phyloP scores from a whole-genome alignment of 2,113 vertebrate species.

The Syngnathoides biaculeatus region DNA sequence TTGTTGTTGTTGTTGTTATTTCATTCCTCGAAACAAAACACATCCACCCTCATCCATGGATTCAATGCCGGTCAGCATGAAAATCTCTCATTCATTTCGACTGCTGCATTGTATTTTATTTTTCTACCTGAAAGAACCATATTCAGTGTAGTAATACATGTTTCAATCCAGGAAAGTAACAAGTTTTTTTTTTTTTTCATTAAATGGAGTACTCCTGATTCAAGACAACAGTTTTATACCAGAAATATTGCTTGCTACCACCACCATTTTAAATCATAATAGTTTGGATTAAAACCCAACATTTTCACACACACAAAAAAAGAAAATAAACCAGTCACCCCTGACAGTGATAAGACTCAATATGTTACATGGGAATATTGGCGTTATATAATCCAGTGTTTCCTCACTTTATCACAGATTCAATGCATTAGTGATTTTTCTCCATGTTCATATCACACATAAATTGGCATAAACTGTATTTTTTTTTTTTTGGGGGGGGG shows the following conservation, averaged over 20 bases:
- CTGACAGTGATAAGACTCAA: too few relatives aligned
- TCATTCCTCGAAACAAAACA: slow-evolving; percentile 30
- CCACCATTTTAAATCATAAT: not conserved
- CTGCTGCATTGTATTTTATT: slow-evolving; percentile 14
- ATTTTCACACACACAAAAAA: not conserved
- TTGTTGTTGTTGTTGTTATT: slow-evolving; percentile 7
- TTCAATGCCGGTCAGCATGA: slow-evolving; percentile 47
- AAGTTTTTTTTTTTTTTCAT: too few relatives aligned
- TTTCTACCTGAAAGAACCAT: not conserved
- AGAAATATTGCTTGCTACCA: not conserved
- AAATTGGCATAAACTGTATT: too few relatives aligned
- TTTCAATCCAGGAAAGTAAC: not conserved
- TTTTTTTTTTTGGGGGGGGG: too few relatives aligned
- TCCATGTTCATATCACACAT: too few relatives aligned
- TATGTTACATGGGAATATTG: too few relatives aligned
- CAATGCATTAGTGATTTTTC: too few relatives aligned
- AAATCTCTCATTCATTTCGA: slow-evolving; percentile 30
- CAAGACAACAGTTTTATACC: not conserved
- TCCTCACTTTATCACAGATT: too few relatives aligned
- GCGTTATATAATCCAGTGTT: too few relatives aligned
- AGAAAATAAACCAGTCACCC: too few relatives aligned
- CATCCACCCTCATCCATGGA: slow-evolving; percentile 45
- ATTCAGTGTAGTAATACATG: not conserved
- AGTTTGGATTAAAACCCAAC: not conserved
- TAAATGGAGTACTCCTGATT: not conserved